Conservation (phyloP, 2,888 invertebrate genomes). For the Horisme vitalbata region DNA sequence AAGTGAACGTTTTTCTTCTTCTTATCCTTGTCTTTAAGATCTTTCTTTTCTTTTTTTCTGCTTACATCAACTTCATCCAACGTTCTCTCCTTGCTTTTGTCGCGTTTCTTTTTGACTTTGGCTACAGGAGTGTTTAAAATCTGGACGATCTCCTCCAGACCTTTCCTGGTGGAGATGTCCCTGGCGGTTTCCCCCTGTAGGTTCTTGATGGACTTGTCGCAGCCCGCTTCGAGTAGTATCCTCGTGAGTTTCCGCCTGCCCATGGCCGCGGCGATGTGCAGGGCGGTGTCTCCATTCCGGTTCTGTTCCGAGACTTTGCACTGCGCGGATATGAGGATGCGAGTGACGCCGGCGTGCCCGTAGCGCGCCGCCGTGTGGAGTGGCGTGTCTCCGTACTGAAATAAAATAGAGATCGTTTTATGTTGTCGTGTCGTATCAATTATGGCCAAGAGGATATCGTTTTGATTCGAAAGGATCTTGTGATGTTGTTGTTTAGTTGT, state of each 20-base stretch:
- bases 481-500: no score
- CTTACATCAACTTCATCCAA: constrained; percentile 78
- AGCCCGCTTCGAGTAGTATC: constrained; percentile 93
- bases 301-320: constrained; percentile 94
- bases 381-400: constrained; percentile 96
- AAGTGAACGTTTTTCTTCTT: constrained; percentile 82
- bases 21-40: constrained; percentile 67
- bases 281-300: constrained; percentile 97
- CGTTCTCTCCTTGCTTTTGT: constrained; percentile 79
- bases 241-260: constrained; percentile 94
- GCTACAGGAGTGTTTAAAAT: constrained; percentile 86
- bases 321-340: constrained; percentile 95
- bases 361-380: constrained; percentile 97
- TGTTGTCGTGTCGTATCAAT: no score
- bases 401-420: background rate
- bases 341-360: constrained; percentile 97
- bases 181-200: constrained; percentile 95
- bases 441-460: no score
- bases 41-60: constrained; percentile 70
- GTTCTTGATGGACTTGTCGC: constrained; percentile 86
- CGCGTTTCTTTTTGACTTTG: constrained; percentile 72
- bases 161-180: constrained; percentile 95
- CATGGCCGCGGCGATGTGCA: constrained; percentile 97
- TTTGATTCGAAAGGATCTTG: no score
- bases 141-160: constrained; percentile 90